Base-by-base conservation (phyloP, 1,140 invertebrate species). In the Eriosoma lanigerum region DNA sequence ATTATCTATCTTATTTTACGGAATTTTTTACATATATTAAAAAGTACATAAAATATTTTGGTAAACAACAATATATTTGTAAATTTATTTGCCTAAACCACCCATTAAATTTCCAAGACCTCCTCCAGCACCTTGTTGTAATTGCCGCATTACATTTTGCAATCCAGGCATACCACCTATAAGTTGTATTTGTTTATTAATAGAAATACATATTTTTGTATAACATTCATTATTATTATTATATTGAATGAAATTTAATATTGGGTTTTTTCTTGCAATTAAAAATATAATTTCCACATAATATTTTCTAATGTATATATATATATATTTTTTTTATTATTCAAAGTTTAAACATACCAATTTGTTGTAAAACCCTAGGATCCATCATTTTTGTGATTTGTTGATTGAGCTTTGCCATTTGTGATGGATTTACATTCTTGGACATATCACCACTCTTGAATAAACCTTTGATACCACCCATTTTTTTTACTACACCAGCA, bases 381-480 rank as follows among this genome's bases (percentile, higher is more conserved):
- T 99, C 98, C 93, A 99, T 99, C 96, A 99, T 98, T 86, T 97
- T 98, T 8, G 98, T 97, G 96, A 99, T 99, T 88, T 99, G 97
- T 87, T 98, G 96, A 88, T 99, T 99, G 0, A 99, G 88, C 88
- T 98, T 98, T 0, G 94, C 93, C 96, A 99, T 99, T 89, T 99
- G 98, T 32, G 91, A 92, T 82, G 94, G 96, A 87, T 99, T 99
- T 0, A 99, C 96, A 88, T 99, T 99, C 86, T 98, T 98, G 5
- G 94, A 92, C 92, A 99, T 98, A 85, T 99, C 97, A 58, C 97
- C 97, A 64, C 96, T 94, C 87, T 98, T 99, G 85, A 99, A 99
- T 9, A 99, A 88, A 48, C 97, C 97, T 85, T 99, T 99, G 73
- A 99, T 99, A 72, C 97, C 97, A 76, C 98, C 98, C 98, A 99